Conservation (phyloP, 2,888 invertebrate species). For the Drosophila subquinaria region DNA sequence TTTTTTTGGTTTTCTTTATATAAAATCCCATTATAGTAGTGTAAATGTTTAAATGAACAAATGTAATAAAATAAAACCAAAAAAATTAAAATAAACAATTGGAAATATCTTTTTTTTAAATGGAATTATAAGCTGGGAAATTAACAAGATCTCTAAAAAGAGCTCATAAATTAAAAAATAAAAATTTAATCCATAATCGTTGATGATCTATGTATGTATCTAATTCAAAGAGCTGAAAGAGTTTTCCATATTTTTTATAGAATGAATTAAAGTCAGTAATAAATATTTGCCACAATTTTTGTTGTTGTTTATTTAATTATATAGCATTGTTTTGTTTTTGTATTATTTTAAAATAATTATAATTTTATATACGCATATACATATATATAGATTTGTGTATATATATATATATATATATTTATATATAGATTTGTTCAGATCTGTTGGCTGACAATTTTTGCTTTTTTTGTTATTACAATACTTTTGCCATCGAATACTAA, state of each 20-base stretch:
- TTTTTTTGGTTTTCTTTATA: conserved; percentile 8
- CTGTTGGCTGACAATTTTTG: conserved; percentile 25
- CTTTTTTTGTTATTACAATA: conserved; percentile 55
- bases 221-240: background rate
- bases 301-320: conserved; percentile 63
- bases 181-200: no score
- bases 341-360: conserved; percentile 65
- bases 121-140: no score
- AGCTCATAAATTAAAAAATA: no score
- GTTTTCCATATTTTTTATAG: background rate
- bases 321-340: conserved; percentile 58
- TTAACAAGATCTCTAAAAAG: no score
- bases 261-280: background rate
- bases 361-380: conserved; percentile 54
- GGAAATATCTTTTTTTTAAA: no score
- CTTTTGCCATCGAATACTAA: conserved; percentile 67
- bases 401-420: conserved; percentile 37
- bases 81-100: background rate
- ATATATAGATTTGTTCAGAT: conserved; percentile 41
- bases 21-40: conserved; percentile 13
- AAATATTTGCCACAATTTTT: conserved; percentile 36
- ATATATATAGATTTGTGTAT: conserved; percentile 39
- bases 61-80: conserved; percentile 47
- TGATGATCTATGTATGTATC: background rate
- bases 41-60: conserved; percentile 35